These are phyloP conservation scores for Sebastes iracundus DNA, from an alignment of 2,797 vertebrate species.

Conservation along the genomic window DNA sequence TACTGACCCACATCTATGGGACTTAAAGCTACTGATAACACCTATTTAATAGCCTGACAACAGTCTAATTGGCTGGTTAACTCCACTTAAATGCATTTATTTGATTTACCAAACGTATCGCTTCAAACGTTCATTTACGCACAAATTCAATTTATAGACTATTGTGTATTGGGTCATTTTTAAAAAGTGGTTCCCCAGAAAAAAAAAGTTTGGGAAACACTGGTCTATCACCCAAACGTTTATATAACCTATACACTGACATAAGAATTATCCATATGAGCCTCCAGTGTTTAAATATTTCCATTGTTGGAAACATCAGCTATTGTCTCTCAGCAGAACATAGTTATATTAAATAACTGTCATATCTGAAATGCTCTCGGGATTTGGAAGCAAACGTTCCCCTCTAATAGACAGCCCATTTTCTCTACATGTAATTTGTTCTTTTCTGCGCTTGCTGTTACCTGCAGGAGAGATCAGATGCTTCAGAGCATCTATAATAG, in stretches of 20 bases:
- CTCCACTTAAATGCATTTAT: too few relatives aligned
- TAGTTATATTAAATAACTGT: not conserved
- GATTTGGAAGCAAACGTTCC: constrained; percentile 4
- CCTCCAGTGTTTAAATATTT: not conserved
- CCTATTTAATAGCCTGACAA: too few relatives aligned
- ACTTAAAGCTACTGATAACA: too few relatives aligned
- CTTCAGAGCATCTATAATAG: constrained; percentile 35
- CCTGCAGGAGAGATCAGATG: constrained; percentile 42
- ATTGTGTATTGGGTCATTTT: too few relatives aligned
- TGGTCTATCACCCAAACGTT: not conserved
- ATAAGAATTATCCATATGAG: not conserved
- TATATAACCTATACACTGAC: not conserved
- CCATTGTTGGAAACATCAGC: not conserved
- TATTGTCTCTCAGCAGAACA: not conserved
- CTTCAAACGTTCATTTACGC: too few relatives aligned
- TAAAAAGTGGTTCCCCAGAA: too few relatives aligned
- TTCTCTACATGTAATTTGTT: constrained; percentile 29
- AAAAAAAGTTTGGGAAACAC: too few relatives aligned
- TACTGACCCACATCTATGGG: too few relatives aligned
- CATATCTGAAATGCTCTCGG: not conserved
- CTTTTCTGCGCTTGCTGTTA: constrained; percentile 20
- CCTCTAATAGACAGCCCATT: constrained; percentile 22
- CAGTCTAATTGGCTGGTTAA: too few relatives aligned
- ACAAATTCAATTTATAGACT: too few relatives aligned
- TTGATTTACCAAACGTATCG: too few relatives aligned